Evolutionary conservation across 2,113 vertebrate species (phyloP).

Genomic region (Sceloporus tristichus): DNA sequence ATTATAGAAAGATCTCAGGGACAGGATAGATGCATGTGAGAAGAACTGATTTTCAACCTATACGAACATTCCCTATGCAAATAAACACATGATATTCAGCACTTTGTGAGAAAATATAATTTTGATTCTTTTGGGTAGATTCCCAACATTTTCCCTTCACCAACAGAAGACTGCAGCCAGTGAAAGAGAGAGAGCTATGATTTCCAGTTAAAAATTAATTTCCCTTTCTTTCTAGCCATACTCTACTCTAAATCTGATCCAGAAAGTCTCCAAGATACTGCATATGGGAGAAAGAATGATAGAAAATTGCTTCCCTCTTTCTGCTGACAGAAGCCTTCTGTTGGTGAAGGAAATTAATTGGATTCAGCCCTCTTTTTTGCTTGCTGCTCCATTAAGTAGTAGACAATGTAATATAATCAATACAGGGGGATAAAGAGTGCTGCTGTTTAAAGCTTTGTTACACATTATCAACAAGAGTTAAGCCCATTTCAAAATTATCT

Average conservation of each 20-base stretch:
- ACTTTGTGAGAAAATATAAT: slow-evolving; percentile 18
- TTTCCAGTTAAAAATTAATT: neutral
- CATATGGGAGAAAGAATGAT: neutral
- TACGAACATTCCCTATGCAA: slow-evolving; percentile 6
- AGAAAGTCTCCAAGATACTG: neutral
- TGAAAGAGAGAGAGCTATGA: neutral
- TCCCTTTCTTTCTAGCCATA: neutral
- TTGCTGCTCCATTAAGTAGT: neutral
- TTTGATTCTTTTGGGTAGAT: neutral
- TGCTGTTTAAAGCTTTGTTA: neutral
- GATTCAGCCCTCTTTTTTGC: neutral
- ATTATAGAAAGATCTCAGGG: neutral
- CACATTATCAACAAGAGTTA: neutral
- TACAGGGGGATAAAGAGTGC: neutral
- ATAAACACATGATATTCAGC: neutral
- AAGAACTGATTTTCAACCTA: neutral
- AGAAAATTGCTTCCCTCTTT: neutral
- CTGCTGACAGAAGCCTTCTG: neutral
- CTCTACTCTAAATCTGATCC: neutral
- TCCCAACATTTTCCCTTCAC: neutral
- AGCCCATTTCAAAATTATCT: slow-evolving; percentile 26
- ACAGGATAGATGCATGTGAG: neutral
- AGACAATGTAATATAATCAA: neutral
- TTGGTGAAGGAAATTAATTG: neutral
- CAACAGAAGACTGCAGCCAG: too few species aligned